A percentile compares a stretch with the other conserved stretches of the same genome.
Evolutionary conservation across 2,797 vertebrate genomes (phyloP).

Genomic region (Eleutherodactylus coqui): DNA sequence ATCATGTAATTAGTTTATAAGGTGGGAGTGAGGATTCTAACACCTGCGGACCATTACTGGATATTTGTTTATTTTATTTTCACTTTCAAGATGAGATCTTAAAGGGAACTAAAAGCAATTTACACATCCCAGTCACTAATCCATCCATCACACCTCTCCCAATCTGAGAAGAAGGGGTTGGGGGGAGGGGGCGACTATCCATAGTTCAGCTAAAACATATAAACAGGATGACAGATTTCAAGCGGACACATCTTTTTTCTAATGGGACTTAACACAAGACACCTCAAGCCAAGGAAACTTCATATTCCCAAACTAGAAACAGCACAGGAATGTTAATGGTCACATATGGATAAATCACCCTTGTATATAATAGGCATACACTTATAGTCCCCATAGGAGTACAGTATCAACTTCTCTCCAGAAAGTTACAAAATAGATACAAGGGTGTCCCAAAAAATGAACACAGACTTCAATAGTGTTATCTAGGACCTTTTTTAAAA

Average conservation of each 20-base stretch:
- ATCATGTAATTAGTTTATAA: conserved; percentile 33
- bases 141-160: conserved; percentile 51
- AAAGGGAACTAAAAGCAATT: conserved; percentile 12
- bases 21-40: background rate
- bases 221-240: conserved; percentile 52
- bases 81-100: conserved; percentile 30
- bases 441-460: too few relatives aligned
- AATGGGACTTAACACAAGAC: conserved; percentile 19
- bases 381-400: background rate
- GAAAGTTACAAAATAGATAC: too few relatives aligned
- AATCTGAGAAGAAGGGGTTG: background rate
- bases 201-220: conserved; percentile 30
- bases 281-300: conserved; percentile 12
- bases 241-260: conserved; percentile 34
- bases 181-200: background rate
- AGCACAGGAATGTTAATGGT: background rate
- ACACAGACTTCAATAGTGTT: too few relatives aligned
- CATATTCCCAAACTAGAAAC: conserved; percentile 1
- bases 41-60: conserved; percentile 40
- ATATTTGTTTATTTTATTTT: conserved; percentile 50
- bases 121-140: conserved; percentile 23
- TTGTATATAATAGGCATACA: background rate
- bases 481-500: too few relatives aligned
- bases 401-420: background rate
- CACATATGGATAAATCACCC: background rate